Percentiles rank a stretch among this genome's conserved stretches.
Conservation (phyloP, 2,113 vertebrate genomes). For the Sylvia atricapilla region DNA sequence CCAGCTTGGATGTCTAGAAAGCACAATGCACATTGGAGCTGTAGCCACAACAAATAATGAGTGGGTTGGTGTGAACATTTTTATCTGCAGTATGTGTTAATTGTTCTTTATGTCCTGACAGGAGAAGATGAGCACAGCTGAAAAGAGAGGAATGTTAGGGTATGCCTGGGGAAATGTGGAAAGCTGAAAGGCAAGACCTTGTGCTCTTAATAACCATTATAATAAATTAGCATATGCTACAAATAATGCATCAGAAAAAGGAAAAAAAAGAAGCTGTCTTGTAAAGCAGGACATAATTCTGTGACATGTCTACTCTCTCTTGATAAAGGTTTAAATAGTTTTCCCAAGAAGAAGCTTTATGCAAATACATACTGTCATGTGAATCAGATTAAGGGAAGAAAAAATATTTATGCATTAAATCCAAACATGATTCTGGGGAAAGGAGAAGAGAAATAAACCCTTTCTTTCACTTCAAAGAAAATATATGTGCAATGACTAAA, state of each 20-base stretch:
- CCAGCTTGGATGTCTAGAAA: background rate
- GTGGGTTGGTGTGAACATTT: conserved; percentile 34
- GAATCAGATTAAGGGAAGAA: conserved; percentile 59
- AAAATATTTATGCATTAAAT: conserved; percentile 66
- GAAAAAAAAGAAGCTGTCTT: background rate
- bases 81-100: conserved; percentile 20
- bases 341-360: conserved; percentile 43
- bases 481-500: conserved; percentile 11
- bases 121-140: background rate
- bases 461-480: conserved; percentile 37
- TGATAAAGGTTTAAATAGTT: conserved; percentile 38
- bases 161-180: conserved; percentile 19
- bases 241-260: conserved; percentile 23
- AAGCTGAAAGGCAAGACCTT: conserved; percentile 24
- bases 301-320: background rate
- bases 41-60: conserved; percentile 27
- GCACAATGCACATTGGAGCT: background rate
- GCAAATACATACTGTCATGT: conserved; percentile 53
- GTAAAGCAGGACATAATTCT: conserved; percentile 38
- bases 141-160: background rate
- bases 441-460: conserved; percentile 35
- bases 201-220: conserved; percentile 27
- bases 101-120: conserved; percentile 36
- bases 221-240: conserved; percentile 49
- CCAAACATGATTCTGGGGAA: conserved; percentile 51